These are phyloP conservation scores for Mohoua ochrocephala DNA, from an alignment of 2,113 vertebrate genomes.

Conservation along the genomic window DNA sequence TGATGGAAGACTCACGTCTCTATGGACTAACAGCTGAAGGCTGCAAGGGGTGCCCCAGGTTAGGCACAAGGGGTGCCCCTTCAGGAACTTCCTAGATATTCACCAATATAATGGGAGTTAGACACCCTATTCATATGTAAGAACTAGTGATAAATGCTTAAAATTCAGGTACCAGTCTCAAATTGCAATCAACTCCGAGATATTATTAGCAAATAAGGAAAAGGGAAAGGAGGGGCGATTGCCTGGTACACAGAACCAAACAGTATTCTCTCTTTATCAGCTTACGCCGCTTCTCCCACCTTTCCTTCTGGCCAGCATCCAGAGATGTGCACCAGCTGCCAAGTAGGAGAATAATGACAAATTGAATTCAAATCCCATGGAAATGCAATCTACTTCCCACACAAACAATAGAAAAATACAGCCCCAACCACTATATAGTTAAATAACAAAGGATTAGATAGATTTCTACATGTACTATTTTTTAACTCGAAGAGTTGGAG, in stretches of 20 bases:
- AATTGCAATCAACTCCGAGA: neutral
- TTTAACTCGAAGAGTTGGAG: neutral
- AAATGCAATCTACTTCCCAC: neutral
- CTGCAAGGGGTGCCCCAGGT: neutral
- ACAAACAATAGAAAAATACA: neutral
- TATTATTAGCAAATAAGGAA: neutral
- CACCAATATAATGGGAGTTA: neutral
- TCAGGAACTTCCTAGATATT: neutral
- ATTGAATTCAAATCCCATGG: neutral
- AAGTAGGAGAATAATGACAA: neutral
- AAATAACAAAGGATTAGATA: conserved; percentile 8
- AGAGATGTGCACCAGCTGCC: neutral
- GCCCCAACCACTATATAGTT: neutral
- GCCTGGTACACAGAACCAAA: neutral
- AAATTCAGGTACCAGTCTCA: neutral
- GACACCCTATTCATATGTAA: neutral
- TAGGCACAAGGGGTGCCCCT: too few species aligned
- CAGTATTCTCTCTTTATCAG: neutral
- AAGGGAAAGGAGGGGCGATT: neutral
- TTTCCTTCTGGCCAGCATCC: neutral
- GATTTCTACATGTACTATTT: neutral
- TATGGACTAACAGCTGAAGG: neutral
- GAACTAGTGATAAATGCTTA: neutral
- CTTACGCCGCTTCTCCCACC: neutral
- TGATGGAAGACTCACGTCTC: neutral